These are phyloP conservation scores for Hippocampus comes DNA, from an alignment of 2,113 vertebrate species.

Conservation along the genomic window DNA sequence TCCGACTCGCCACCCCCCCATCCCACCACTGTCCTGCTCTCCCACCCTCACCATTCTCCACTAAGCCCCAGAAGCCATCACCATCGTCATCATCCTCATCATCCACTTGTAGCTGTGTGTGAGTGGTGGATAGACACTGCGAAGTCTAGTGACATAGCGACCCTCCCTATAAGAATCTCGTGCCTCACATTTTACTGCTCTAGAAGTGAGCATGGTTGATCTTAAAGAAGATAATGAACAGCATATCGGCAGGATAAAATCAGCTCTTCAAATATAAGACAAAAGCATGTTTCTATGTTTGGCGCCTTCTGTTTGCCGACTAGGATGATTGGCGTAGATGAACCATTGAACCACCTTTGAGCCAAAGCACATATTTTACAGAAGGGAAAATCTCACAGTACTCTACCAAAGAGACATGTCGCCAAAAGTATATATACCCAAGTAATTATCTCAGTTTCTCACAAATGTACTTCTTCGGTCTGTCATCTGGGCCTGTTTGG, in stretches of 20 bases:
- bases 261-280: background rate
- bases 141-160: background rate
- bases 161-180: background rate
- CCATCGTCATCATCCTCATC: background rate
- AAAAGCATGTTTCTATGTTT: background rate
- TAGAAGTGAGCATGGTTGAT: background rate
- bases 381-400: too few relatives aligned
- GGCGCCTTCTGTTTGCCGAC: background rate
- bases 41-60: conserved; percentile 32
- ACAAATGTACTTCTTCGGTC: too few relatives aligned
- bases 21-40: conserved; percentile 40
- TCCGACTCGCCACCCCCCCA: conserved; percentile 41
- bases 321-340: background rate
- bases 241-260: background rate
- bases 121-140: background rate
- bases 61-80: conserved; percentile 20
- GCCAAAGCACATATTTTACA: background rate
- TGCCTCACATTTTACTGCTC: background rate
- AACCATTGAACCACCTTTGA: background rate
- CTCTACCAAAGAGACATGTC: too few relatives aligned
- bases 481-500: too few relatives aligned
- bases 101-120: background rate
- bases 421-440: too few relatives aligned
- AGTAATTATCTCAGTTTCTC: too few relatives aligned
- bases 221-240: background rate